Evolutionary conservation across 2,113 vertebrate species (phyloP), one percentile per base, ranked within the genome.

Genomic region (Gobiocypris rarus): DNA sequence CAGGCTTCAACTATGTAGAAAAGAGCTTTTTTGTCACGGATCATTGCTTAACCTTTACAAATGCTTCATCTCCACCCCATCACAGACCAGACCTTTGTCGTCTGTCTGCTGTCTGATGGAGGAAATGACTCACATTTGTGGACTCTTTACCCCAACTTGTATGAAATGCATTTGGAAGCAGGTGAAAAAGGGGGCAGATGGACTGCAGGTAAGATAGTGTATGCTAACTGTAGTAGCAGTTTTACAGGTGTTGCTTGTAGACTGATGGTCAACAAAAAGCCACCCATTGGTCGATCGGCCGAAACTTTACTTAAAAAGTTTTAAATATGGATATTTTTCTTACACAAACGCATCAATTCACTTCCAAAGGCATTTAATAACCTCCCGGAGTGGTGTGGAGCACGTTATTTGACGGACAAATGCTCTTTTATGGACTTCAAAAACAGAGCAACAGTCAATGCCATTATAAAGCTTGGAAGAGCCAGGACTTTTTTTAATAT

Each of bases 31-130:
- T 86, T 88, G 83, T 88, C 85, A 89, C 59, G 77, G 85, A 85
- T 89, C 87, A 89, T 69, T 81, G 77, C 75, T 84, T 86, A 86
- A 89, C 88, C 88, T 88, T 89, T 89, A 78, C 81, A 58, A 82
- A 83, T 45, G 34, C 80, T 78, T 89, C 88, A 90, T 90, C 86
- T 88, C 75, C 75, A 83, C 63, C 69, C 63, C 58, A 69, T 86
- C 71, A 76, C 54, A 83, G 52, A 48, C 85, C 54, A 83, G 52
- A 48, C 85, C 74, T 87, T 83, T 41, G 76, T 70, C 48, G 75
- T 65, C 73, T 84, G 41, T 19, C 24, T 22, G 19, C 83, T 84
- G 69, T 65, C 54, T 34, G 59, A 48, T 48, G 54, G 75, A 69
- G 34, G n/a, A 85, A 88, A 86, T 75, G 81, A 85, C 82, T 88